Percentiles rank a stretch among this genome's conserved stretches.
Evolutionary conservation across 2,113 vertebrate genomes (phyloP).

Genomic region (Mesocricetus auratus): DNA sequence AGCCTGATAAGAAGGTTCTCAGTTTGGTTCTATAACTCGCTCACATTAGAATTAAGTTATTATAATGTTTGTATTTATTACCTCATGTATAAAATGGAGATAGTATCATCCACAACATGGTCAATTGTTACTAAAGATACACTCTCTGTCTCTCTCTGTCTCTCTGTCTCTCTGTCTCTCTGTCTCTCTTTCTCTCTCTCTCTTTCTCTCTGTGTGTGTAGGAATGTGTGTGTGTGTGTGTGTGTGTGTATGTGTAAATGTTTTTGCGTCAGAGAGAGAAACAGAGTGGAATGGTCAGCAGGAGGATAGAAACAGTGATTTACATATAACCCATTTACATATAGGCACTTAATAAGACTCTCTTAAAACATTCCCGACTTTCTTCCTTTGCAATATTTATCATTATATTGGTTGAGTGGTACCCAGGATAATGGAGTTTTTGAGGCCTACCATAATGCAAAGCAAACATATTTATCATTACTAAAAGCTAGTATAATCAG

Average conservation of each 20-base stretch:
- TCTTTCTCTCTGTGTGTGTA: fast-evolving
- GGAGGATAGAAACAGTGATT: neutral
- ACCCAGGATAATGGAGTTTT: neutral
- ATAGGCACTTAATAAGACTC: neutral
- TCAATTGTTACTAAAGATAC: neutral
- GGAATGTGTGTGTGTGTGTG: too few relatives aligned
- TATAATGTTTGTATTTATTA: conserved; percentile 14
- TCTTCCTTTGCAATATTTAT: neutral
- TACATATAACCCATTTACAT: neutral
- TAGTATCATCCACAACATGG: neutral
- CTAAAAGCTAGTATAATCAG: neutral
- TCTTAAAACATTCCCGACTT: neutral
- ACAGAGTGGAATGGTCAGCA: neutral
- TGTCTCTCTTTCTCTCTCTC: too few relatives aligned
- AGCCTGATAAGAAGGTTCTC: neutral
- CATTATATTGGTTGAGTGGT: neutral
- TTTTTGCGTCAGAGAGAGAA: neutral
- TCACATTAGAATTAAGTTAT: neutral
- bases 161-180: too few relatives aligned
- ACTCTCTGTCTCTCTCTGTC: too few relatives aligned
- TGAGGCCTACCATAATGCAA: neutral
- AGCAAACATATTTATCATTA: neutral
- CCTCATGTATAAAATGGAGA: neutral
- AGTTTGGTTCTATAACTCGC: neutral
- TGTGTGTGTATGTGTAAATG: neutral